These are phyloP conservation scores for Siniperca knerii DNA, from an alignment of 2,113 vertebrate genomes.

Conservation along the genomic window DNA sequence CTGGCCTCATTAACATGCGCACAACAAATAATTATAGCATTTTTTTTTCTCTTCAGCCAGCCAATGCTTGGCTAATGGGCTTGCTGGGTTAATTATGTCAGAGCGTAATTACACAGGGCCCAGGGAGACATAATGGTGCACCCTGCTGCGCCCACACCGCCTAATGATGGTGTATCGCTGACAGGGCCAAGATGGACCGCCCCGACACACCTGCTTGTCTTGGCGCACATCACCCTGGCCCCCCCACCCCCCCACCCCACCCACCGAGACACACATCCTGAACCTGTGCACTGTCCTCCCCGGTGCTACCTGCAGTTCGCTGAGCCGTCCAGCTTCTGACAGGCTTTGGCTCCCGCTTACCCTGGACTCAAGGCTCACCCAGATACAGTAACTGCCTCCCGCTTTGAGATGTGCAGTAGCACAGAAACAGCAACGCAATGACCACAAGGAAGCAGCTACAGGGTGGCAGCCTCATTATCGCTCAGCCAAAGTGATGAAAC, in stretches of 20 bases:
- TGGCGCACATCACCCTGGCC: constrained; percentile 69
- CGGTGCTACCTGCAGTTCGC: constrained; percentile 23
- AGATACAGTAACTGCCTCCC: constrained; percentile 14
- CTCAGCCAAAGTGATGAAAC: constrained; percentile 75
- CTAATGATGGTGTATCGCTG: constrained; percentile 95
- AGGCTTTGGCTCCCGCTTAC: constrained; percentile 7
- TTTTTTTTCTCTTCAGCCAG: constrained; percentile 88
- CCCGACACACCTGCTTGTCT: constrained; percentile 93
- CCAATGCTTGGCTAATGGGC: constrained; percentile 98
- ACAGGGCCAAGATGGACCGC: constrained; percentile 88
- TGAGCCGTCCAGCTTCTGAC: constrained; percentile 27
- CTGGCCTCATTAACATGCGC: constrained; percentile 99
- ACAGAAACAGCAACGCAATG: constrained; percentile 42
- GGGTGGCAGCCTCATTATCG: constrained; percentile 63
- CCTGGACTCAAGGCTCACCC: constrained; percentile 27
- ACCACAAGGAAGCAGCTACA: constrained; percentile 56
- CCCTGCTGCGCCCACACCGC: constrained; percentile 93
- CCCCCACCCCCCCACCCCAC: constrained; percentile 7
- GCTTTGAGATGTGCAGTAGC: constrained; percentile 51
- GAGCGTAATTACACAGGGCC: constrained; percentile 99
- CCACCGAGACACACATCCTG: constrained; percentile 44
- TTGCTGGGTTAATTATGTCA: constrained; percentile 99
- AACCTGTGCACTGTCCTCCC: constrained; percentile 29
- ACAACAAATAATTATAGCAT: constrained; percentile 99
- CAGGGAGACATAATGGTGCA: constrained; percentile 95